Base-by-base conservation (phyloP, 2,888 invertebrate species). In the Seira musarum region DNA sequence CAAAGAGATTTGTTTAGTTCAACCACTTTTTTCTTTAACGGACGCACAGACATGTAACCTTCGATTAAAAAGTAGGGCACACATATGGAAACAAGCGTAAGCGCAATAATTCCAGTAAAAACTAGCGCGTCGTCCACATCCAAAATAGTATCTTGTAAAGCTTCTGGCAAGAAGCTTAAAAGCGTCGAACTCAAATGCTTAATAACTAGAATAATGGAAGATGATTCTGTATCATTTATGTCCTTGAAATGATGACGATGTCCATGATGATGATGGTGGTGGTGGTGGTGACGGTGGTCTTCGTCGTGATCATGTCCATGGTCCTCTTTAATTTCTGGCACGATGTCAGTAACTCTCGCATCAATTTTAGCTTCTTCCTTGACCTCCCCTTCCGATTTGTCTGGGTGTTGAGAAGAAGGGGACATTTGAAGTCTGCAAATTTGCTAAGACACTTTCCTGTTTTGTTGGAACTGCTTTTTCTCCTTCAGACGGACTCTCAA, bases 91-190 rank as follows among this genome's bases (percentile, higher is more conserved):
- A 87, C 82, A 15, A 87, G 75, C 15, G 85, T 84, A 17, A 87
- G 76, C n/a, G 85, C 87, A 69, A 87, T 85, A 24, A 87, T 86
- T 69, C 87, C 87, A 22, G 85, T 85, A 30, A 87, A 84, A 8
- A 87, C 84, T 40, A 86, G 79, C 8, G 87, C 85, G 80, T 86
- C 85, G 57, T 87, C 84, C 3, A 85, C 85, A 65, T 87, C 87
- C 30, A 85, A 63, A 78, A 87, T 85, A 1, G 85, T 85, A 49
- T 87, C 87, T 69, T 87, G 87, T n/a, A 87, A 73, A 73, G 81
- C 84, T 60, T 87, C 87, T 15, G 87, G 87, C 1, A 87, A 76
- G 66, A 87, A 85, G 46, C 72, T 77, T 6, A 87, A 65, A 19
- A 87, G 67, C 1, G 84, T 85, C 2, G 83, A 84, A 72, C 87